Evolutionary conservation across 2,888 invertebrate species (phyloP), one percentile per base, ranked within the genome.

Genomic region (Drosophila peninsularis): DNA sequence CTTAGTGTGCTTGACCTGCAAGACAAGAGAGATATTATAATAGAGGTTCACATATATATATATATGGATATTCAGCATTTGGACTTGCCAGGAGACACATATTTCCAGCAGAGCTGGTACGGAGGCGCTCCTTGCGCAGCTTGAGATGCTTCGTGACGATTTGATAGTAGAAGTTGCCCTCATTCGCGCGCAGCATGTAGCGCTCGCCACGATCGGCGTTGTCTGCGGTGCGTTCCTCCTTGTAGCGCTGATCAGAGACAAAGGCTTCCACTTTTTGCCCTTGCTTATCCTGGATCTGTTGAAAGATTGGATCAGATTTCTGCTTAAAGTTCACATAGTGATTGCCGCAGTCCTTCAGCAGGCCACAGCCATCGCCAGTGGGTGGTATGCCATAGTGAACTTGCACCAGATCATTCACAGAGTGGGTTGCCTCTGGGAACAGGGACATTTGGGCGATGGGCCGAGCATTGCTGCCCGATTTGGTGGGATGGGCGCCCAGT

Each of bases 161-260:
- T 7, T 62, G 49, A 11, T 70, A 79, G 34, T 55, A 64, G 9
- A 58, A 5, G 2, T 21, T 27, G 1, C 34, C 44, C 0, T 41
- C 42, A 2, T 27, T 39, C 21, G 69, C 61, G 0, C 36, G 32
- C 6, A 79, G 27, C 5, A 75, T 53, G 7, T 67, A 55, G 7
- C 63, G 37, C 1, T 66, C 71, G 0, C 53, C 62, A 1, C 57
- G 71, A 5, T 71, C 74, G 2, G 42, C 7, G 7, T 5, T 69
- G 2, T 74, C 78, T 0, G 63, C 36, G 0, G 32, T 42, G 44
- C 60, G 78, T 7, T 75, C 78, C 24, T 78, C 78, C 7, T 41
- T 79, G 45, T 71, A 79, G 36, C 78, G 68, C 49, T 78, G 69
- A n/a, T 79, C 78, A 10, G 79, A 74, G 0, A 75, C 1, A 11